Percentiles rank a stretch among this genome's conserved stretches.
Evolutionary conservation across 2,888 invertebrate species (phyloP).

Genomic region (Marasmarcha lunaedactyla): DNA sequence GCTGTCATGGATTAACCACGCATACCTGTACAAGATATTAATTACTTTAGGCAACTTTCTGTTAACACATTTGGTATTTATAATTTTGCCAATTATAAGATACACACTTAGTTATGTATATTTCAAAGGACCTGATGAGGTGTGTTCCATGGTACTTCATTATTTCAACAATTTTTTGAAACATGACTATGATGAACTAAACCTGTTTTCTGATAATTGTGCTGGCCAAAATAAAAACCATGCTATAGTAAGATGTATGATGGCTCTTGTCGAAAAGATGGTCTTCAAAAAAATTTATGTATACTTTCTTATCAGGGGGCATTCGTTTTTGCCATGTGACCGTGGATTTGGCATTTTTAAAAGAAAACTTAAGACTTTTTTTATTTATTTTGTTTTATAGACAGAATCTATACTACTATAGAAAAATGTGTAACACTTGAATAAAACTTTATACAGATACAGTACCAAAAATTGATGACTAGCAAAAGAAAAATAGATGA

Average conservation of each 20-base stretch:
- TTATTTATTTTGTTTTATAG: no score
- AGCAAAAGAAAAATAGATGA: no score
- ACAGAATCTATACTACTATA: no score
- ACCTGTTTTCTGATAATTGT: constrained; percentile 12
- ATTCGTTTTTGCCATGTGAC: constrained; percentile 13
- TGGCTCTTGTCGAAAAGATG: constrained; percentile 5
- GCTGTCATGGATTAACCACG: neutral
- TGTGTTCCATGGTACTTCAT: constrained; percentile 9
- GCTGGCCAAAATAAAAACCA: constrained; percentile 11
- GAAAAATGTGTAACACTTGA: no score
- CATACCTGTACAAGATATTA: constrained; percentile 3
- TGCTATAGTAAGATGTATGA: constrained; percentile 4
- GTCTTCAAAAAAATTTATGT: constrained; percentile 11
- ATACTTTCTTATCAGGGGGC: constrained; percentile 10
- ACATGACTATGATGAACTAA: constrained; percentile 9
- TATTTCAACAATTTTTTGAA: constrained; percentile 10
- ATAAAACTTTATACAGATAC: no score
- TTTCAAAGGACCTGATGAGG: constrained; percentile 9
- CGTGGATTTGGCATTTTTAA: constrained; percentile 8
- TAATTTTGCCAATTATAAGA: constrained; percentile 2
- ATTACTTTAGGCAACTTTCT: constrained; percentile 7
- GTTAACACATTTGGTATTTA: constrained; percentile 5
- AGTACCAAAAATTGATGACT: no score
- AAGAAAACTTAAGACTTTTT: neutral
- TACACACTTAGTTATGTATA: constrained; percentile 6